Percentiles rank a stretch among this genome's conserved stretches.
Conservation (phyloP, 2,888 invertebrate species). For the Macrophya annulata region DNA sequence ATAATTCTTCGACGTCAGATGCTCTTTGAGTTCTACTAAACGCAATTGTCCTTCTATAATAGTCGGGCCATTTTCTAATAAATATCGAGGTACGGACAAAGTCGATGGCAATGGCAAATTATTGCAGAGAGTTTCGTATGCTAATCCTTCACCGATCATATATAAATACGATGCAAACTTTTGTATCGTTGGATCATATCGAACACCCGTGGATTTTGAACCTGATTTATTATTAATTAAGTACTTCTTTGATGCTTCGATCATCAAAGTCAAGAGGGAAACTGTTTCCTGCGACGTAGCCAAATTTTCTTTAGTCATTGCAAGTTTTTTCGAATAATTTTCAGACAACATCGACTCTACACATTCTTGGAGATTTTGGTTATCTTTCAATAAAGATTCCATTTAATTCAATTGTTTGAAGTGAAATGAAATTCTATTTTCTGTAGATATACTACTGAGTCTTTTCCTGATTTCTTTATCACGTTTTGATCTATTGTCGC, state of each 20-base stretch:
- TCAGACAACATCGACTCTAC: constrained; percentile 31
- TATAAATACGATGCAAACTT: constrained; percentile 58
- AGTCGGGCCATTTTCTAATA: constrained; percentile 36
- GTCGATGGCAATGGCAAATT: constrained; percentile 62
- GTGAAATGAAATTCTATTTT: constrained; percentile 26
- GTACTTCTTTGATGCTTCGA: constrained; percentile 18
- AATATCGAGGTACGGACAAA: constrained; percentile 54
- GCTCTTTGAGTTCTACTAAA: constrained; percentile 61
- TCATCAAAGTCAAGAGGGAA: constrained; percentile 16
- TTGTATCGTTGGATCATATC: constrained; percentile 55
- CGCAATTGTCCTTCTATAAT: constrained; percentile 62
- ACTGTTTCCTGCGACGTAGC: constrained; percentile 1
- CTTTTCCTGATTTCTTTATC: constrained; percentile 27
- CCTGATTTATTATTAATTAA: neutral
- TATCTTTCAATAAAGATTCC: constrained; percentile 18
- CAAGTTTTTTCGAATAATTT: constrained; percentile 29
- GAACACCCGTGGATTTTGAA: constrained; percentile 7
- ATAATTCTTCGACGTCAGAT: constrained; percentile 59
- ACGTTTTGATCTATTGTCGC: constrained; percentile 29
- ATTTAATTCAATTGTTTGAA: constrained; percentile 30
- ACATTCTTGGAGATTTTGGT: constrained; percentile 31
- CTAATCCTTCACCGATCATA: constrained; percentile 60
- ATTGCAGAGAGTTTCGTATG: constrained; percentile 61
- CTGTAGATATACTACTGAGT: constrained; percentile 22
- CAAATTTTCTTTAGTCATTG: neutral